Evolutionary conservation across 1,140 invertebrate genomes (phyloP), one percentile per base, ranked within the genome.

Genomic region (Phymorhynchus buccinoides): DNA sequence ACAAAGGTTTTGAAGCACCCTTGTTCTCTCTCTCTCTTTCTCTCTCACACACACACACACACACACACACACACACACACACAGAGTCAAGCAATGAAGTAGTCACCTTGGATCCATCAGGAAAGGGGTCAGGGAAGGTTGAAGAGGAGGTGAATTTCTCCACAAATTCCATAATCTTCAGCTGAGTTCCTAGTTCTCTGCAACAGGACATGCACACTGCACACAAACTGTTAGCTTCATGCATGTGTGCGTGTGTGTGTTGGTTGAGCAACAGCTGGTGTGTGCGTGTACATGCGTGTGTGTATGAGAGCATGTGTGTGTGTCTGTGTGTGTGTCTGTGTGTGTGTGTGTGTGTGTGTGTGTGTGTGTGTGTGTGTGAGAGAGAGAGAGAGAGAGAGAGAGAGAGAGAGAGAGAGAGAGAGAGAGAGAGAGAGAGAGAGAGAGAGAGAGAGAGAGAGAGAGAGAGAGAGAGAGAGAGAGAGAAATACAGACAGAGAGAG

Each of bases 401-500:
- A 9, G 35, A 27, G 27, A n/a, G 6, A 27, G 6, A 71, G 68
- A 71, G 7, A 71, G 27, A 27, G 7, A 71, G 68, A 71, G 27
- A 71, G 68, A 71, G 27, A 71, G 27, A 27, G n/a, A 27, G 68
- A 27, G 68, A 27, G 68, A 27, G 68, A 27, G 68, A 27, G 68
- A 27, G 68, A 27, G 9, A 27, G n/a, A 27, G n/a, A 71, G n/a
- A 35, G 35, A 71, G 35, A 35, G n/a, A 71, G n/a, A 71, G 68
- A 71, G 68, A 71, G 68, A 71, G 9, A 71, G 68, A 71, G 35
- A 71, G 35, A 71, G 68, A 71, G 68, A 35, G 68, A 71, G 35
- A 27, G 68, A 71, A 9, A 71, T 6, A 48, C 7, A 48, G 44
- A 48, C 7, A 48, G 44, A 48, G 44, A 48, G 44, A 48, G 44